Evolutionary conservation across 1,140 invertebrate species (phyloP).

Genomic region (Microplitis demolitor): DNA sequence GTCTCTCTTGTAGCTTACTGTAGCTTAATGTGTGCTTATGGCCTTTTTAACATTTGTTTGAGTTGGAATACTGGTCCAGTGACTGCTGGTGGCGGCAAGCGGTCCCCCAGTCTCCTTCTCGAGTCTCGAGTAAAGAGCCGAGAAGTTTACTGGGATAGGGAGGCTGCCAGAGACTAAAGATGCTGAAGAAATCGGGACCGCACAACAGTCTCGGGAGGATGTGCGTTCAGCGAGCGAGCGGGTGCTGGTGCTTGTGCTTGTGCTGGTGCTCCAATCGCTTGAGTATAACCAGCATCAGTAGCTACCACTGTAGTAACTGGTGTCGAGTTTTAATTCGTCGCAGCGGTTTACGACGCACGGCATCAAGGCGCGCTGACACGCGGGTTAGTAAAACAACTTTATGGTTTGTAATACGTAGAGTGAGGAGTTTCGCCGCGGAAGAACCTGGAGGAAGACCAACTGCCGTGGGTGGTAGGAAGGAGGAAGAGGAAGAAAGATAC

Average conservation of each 20-base stretch:
- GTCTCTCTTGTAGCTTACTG: too few species aligned
- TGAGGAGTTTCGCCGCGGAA: too few species aligned
- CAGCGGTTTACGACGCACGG: too few species aligned
- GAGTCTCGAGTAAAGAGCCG: too few species aligned
- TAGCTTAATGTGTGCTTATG: too few species aligned
- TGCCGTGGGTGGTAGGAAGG: background rate
- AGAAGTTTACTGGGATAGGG: too few species aligned
- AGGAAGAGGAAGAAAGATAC: background rate
- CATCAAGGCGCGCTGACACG: too few species aligned
- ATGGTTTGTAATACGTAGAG: too few species aligned
- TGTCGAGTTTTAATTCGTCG: background rate
- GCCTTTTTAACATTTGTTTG: background rate
- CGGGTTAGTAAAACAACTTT: too few species aligned
- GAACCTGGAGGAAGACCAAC: constrained; percentile 7
- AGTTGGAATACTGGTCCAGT: background rate
- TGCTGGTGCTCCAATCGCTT: constrained; percentile 5
- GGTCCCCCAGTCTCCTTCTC: background rate
- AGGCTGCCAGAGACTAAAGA: background rate
- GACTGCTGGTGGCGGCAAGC: background rate
- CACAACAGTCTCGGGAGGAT: constrained; percentile 45
- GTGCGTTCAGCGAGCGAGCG: constrained; percentile 33
- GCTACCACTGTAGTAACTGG: too few species aligned
- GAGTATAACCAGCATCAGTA: too few species aligned
- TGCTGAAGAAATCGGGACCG: constrained; percentile 28
- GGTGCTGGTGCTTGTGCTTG: background rate